Evolutionary conservation across 2,113 vertebrate genomes (phyloP).

Genomic region (Oreotrochilus melanogaster): DNA sequence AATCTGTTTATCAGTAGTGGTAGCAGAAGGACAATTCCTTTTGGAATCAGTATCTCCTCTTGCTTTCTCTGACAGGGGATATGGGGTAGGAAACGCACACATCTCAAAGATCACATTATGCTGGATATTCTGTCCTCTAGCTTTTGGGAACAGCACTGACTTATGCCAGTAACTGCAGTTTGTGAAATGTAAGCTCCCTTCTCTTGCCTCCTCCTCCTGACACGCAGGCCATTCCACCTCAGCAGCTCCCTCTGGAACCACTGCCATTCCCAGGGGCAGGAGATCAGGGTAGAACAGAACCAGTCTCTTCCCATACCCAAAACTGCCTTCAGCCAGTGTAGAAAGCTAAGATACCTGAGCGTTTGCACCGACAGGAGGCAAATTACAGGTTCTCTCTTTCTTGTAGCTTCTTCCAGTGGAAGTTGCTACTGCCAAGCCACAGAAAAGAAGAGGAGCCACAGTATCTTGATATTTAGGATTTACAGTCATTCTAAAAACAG

Average conservation of each 20-base stretch:
- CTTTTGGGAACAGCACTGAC: not conserved
- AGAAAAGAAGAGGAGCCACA: not conserved
- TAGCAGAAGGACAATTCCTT: not conserved
- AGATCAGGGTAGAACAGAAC: not conserved
- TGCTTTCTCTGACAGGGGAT: not conserved
- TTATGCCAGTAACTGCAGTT: not conserved
- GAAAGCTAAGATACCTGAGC: not conserved
- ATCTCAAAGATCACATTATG: not conserved
- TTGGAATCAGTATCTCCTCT: not conserved
- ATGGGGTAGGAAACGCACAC: not conserved
- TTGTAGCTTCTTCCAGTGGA: not conserved
- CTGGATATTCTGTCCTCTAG: not conserved
- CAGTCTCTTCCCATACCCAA: not conserved
- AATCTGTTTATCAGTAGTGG: not conserved
- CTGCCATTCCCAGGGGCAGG: not conserved
- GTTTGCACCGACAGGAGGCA: rapidly evolving
- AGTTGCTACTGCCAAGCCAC: not conserved
- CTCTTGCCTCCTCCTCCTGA: not conserved
- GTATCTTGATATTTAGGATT: not conserved
- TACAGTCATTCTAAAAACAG: not conserved
- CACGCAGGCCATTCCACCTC: not conserved
- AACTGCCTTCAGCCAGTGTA: not conserved
- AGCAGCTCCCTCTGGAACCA: not conserved
- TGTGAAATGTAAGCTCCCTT: not conserved
- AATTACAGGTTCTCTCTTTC: not conserved